Evolutionary conservation across 2,888 invertebrate species (phyloP), one percentile per base, ranked within the genome.

Genomic region (Pachycephus smyrnensis): DNA sequence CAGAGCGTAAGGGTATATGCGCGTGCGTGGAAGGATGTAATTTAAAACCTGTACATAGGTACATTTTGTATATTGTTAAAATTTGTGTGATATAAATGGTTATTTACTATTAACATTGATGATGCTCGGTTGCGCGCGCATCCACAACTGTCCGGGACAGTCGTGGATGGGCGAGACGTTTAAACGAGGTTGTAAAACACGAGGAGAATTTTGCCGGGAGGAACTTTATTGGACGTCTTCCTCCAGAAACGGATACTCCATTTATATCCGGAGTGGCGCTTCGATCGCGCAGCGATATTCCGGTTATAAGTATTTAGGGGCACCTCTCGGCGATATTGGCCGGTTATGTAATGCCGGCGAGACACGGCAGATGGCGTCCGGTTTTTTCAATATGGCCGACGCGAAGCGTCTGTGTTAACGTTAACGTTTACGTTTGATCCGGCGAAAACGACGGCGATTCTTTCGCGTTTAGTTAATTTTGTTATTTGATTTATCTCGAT

Each of bases 41-140:
- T 91, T 91, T 90, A 91, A 91, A 90, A 89, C 36, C 86, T 91
- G 91, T 91, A 91, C 87, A 91, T 91, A 91, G 89, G 86, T 90
- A 90, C 91, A 91, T 91, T 91, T 91, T 91, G 91, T 91, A 91
- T 91, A 91, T 91, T 91, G 91, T 91, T 91, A 91, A 91, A 91
- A 90, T 91, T 91, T 91, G 91, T 91, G 91, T 91, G 91, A 91
- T 91, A 91, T 90, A 90, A 91, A 91, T 90, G 90, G 89, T 91
- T 91, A 91, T 90, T 90, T 90, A 90, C 90, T 89, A 85, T 82
- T 86, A 83, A 84, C 71, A 71, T 33, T 31, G 36, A 74, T 40
- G 69, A 75, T 68, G 68, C 73, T 77, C 55, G 36, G 73, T 76
- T 71, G 74, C 35, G 71, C 74, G 32, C 37, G 74, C 74, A 33